Evolutionary conservation across 2,888 invertebrate species (phyloP), one percentile per base, ranked within the genome.

Genomic region (Cephus runcator): DNA sequence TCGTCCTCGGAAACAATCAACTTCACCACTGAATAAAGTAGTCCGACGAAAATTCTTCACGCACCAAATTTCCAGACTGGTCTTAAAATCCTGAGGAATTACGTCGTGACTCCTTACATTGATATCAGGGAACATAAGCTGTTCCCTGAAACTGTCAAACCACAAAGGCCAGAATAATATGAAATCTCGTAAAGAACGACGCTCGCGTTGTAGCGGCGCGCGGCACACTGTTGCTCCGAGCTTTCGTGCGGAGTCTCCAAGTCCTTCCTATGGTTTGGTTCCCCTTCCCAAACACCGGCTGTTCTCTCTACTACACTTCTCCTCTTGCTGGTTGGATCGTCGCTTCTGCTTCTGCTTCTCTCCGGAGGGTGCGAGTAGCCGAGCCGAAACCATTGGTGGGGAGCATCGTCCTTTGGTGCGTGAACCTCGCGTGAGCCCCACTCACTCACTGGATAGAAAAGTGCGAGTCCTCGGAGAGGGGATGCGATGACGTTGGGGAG

Each of bases 141-240:
- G 56, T 23, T 56, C 56, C 56, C 56, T 23, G 56, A 56, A 56
- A 23, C 56, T 56, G 56, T 56, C 56, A 56, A 56, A 15, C 56
- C 56, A 56, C 56, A 56, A 56, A 40, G 15, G 23, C 3, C 56
- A 56, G 56, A 23, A 56, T 23, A 56, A 23, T 56, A 9, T 23
- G 23, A 56, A 23, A 9, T 56, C 56, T 56, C 23, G 56, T 23
- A 23, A 9, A 56, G 75, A 81, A 73, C 82, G 82, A 88, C 81
- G 78, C 81, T 86, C 83, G 76, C 87, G 84, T 77, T 76, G 79
- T 80, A 86, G 85, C 85, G 86, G 86, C 88, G 88, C 90, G 89
- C 89, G 89, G 87, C 88, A 90, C 89, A 90, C 90, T 90, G 90
- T 90, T 90, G 90, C 90, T 89, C 87, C 82, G 87, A 83, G 85